Conservation (phyloP, 2,888 invertebrate species). For the Patella caerulea region DNA sequence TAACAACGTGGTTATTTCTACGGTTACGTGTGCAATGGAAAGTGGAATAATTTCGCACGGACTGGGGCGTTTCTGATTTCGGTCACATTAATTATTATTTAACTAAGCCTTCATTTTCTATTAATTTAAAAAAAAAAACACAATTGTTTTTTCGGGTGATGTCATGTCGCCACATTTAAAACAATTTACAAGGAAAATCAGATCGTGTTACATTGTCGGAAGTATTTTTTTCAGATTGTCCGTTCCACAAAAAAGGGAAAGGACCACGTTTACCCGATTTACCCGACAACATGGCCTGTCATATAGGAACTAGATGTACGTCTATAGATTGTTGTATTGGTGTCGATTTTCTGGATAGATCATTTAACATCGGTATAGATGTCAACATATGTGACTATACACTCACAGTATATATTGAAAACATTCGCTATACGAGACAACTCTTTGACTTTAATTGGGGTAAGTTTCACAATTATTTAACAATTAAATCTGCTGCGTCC, state of each 20-base stretch:
- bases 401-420: conserved; percentile 47
- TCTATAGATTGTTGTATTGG: conserved; percentile 50
- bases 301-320: conserved; percentile 44
- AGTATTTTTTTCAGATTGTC: neutral
- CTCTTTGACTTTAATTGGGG: conserved; percentile 47
- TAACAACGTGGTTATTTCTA: no score
- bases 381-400: conserved; percentile 46
- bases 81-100: no score
- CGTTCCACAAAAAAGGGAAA: neutral
- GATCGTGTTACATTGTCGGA: no score
- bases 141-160: no score
- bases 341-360: conserved; percentile 36
- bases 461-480: conserved; percentile 13
- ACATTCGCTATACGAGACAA: conserved; percentile 37
- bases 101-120: no score
- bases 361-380: conserved; percentile 40
- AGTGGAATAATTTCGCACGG: no score
- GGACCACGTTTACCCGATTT: neutral
- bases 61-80: no score
- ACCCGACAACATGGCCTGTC: conserved; percentile 37
- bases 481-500: no score
- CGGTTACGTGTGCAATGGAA: no score
- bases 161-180: no score
- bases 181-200: no score
- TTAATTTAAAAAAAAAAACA: no score